These are phyloP conservation scores for Epirrhoe tristata DNA, from an alignment of 2,888 invertebrate species.

Conservation along the genomic window DNA sequence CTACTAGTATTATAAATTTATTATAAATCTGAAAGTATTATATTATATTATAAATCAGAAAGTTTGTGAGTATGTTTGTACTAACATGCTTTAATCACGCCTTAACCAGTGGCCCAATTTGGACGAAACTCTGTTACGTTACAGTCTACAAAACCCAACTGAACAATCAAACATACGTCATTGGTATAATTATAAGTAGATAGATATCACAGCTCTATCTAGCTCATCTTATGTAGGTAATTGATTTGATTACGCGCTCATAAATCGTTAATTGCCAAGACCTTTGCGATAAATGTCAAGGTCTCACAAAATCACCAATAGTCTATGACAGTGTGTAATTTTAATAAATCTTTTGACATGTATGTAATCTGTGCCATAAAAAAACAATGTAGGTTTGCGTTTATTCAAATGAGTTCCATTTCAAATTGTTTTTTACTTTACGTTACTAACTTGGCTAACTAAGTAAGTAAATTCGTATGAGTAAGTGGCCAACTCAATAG, in stretches of 20 bases:
- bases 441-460: too few relatives aligned
- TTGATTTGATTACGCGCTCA: constrained; percentile 40
- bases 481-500: too few relatives aligned
- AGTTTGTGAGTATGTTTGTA: too few relatives aligned
- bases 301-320: constrained; percentile 47
- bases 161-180: not conserved
- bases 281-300: constrained; percentile 60
- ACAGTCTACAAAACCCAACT: too few relatives aligned
- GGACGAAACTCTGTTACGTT: too few relatives aligned
- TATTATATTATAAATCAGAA: too few relatives aligned
- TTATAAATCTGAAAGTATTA: too few relatives aligned
- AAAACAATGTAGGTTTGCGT: not conserved
- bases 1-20: too few relatives aligned
- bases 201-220: constrained; percentile 32
- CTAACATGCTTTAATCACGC: too few relatives aligned
- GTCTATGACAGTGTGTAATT: constrained; percentile 46
- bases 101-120: too few relatives aligned
- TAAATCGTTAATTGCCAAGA: constrained; percentile 54
- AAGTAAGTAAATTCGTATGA: too few relatives aligned
- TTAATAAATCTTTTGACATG: constrained; percentile 35
- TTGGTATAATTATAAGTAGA: constrained; percentile 15
- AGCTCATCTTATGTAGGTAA: constrained; percentile 34
- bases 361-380: constrained; percentile 24
- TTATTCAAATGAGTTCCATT: not conserved
- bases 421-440: too few relatives aligned